Conservation (phyloP, 2,797 vertebrate species). For the Microctenopoma steveboyesi region DNA sequence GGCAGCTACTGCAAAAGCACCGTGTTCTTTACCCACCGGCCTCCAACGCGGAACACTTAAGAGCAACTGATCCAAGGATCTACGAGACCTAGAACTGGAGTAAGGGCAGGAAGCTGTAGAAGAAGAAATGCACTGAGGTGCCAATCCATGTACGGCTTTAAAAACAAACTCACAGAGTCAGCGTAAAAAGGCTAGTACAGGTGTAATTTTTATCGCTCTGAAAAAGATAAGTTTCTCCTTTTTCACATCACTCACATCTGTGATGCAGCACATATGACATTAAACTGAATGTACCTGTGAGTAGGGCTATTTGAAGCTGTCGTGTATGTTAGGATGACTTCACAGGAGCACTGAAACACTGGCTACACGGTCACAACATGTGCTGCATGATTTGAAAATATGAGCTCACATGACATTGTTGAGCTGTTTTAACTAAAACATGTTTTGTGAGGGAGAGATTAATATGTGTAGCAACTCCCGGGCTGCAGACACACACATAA, state of each 20-base stretch:
- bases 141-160: too few species aligned
- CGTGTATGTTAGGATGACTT: neutral
- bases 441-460: slow-evolving; percentile 23
- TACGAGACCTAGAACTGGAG: neutral
- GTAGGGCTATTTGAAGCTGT: slow-evolving; percentile 9
- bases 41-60: neutral
- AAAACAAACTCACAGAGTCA: too few species aligned
- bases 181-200: too few species aligned
- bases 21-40: neutral
- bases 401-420: neutral
- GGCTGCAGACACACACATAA: slow-evolving; percentile 26
- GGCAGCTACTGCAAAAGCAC: neutral
- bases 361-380: neutral
- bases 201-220: too few species aligned
- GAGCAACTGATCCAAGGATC: neutral
- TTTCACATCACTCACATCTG: neutral
- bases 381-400: slow-evolving; percentile 16
- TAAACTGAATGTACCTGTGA: slow-evolving; percentile 11
- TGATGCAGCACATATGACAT: slow-evolving; percentile 19
- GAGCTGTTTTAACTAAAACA: slow-evolving; percentile 21
- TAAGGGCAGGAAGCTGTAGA: too few species aligned
- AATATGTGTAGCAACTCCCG: slow-evolving; percentile 11
- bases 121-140: too few species aligned
- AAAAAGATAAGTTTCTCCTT: too few species aligned
- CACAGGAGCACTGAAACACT: neutral